Base-by-base conservation (phyloP, 2,888 invertebrate species). In the Orthosia cruda region DNA sequence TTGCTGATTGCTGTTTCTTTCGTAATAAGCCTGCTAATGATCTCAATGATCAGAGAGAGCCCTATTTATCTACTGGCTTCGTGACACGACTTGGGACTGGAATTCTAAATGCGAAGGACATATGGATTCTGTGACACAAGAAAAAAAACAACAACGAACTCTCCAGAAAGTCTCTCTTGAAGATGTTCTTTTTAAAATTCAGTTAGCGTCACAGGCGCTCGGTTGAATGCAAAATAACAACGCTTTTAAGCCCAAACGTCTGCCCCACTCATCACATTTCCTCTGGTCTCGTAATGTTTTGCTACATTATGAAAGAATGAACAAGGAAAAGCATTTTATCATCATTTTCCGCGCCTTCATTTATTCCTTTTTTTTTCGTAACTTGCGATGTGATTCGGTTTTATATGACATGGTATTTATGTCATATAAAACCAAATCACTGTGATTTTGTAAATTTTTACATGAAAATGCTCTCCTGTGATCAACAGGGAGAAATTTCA, bases 261-360 rank as follows among this genome's bases (percentile, higher is more conserved):
- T 69, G 58, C 18, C 55, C 61, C 57, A 54, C 52, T 71, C 63
- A 49, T 77, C 55, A 81, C 50, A 72, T 65, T 64, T 72, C n/a
- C 45, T 15, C 55, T 54, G 40, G 50, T 63, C 3, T 57, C 57
- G 69, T 77, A 65, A 77, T 68, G 23, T 68, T 49, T 13, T 23
- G 67, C 23, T 45, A 71, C 55, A 70, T 76, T 63, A 76, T 59
- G 26, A 71, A 77, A 49, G 40, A 72, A 71, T 54, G 64, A 65
- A 80, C 49, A 55, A 58, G 77, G 49, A 72, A 65, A 72, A 68
- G 59, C 52, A 50, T 72, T 80, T 77, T 72, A 58, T 81, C 65
- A 66, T 62, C 26, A 77, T 72, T 80, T 77, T 61, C 23, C 16
- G 52, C 12, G 50, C n/a, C 15, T 52, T 67, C 68, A 18, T 45